Evolutionary conservation across 2,113 vertebrate genomes (phyloP).

Genomic region (Halichoerus grypus): DNA sequence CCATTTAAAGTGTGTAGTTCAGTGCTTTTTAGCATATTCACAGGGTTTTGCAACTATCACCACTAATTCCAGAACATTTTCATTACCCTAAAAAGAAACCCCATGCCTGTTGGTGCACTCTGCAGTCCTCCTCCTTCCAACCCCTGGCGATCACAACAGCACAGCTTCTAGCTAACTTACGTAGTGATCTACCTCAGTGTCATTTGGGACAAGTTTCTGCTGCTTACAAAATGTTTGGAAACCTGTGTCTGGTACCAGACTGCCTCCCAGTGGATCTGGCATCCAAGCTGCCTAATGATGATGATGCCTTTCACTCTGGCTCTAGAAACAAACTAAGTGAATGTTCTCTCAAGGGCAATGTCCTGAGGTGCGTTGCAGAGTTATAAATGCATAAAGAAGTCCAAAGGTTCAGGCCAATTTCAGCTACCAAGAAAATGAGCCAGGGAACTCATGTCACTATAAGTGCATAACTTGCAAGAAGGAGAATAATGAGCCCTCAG

Average conservation of each 20-base stretch:
- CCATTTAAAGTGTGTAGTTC: background rate
- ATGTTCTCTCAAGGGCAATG: background rate
- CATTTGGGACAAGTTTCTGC: background rate
- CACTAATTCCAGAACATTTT: background rate
- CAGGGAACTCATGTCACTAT: too few species aligned
- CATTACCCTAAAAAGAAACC: background rate
- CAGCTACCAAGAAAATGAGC: background rate
- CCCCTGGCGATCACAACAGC: background rate
- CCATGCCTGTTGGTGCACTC: background rate
- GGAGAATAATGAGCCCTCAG: background rate
- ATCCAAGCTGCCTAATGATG: background rate
- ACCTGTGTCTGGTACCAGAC: background rate
- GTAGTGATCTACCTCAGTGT: background rate
- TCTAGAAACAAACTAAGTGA: background rate
- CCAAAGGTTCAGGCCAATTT: background rate
- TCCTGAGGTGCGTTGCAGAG: background rate
- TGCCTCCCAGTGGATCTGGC: background rate
- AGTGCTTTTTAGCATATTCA: background rate
- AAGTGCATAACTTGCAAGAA: background rate
- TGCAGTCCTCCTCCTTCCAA: background rate
- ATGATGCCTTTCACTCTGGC: background rate
- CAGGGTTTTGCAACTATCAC: background rate
- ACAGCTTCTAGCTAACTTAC: background rate
- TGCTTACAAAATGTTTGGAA: background rate
- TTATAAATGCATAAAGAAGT: background rate